A percentile compares a stretch with the other conserved stretches of the same genome.
These are phyloP conservation scores for Sus scrofa DNA, from an alignment of 2,113 vertebrate genomes.

Conservation along the genomic window T2T-Sscrofa CM000818.6:111952001-111952500, in stretches of 20 bases:
- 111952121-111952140: too few relatives aligned
- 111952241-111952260: not conserved
- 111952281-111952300: not conserved
- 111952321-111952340: not conserved
- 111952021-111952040: too few relatives aligned
- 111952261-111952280: not conserved
- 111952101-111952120: too few relatives aligned
- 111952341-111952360: not conserved
- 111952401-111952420: not conserved
- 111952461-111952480: not conserved
- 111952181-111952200: not conserved
- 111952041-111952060: too few relatives aligned
- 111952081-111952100: too few relatives aligned
- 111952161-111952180: not conserved
- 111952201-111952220: not conserved
- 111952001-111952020: too few relatives aligned
- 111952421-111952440: not conserved
- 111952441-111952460: not conserved
- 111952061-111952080: too few relatives aligned
- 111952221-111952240: not conserved
- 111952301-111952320: not conserved
- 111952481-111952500: not conserved
- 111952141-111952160: too few relatives aligned
- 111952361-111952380: not conserved
- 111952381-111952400: not conserved